phyloP scores from a whole-genome alignment of 2,888 invertebrate species.

The Phlogophora meticulosa region DNA sequence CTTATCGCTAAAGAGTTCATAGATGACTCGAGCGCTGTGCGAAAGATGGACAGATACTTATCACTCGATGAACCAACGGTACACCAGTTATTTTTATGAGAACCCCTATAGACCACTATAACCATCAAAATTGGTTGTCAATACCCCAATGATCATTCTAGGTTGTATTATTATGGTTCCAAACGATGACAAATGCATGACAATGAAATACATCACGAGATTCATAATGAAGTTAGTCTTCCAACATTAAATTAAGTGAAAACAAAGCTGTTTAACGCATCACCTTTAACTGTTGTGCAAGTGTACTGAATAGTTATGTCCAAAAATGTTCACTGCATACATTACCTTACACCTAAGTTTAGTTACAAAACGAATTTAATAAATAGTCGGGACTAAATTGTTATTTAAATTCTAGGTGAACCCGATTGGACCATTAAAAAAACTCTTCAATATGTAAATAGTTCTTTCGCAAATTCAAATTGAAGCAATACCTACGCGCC shows the following conservation, averaged over 20 bases:
- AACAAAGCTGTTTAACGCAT: neutral
- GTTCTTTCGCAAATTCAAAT: slow-evolving; percentile 13
- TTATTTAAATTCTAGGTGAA: neutral
- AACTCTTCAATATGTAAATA: neutral
- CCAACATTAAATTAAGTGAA: neutral
- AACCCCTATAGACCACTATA: neutral
- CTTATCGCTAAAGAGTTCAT: slow-evolving; percentile 30
- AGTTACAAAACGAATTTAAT: slow-evolving; percentile 8
- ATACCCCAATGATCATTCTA: slow-evolving; percentile 1
- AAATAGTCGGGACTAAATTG: slow-evolving; percentile 10
- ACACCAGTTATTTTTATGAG: neutral
- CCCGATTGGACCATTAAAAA: neutral
- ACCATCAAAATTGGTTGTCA: slow-evolving; percentile 23
- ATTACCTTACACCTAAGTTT: slow-evolving; percentile 6
- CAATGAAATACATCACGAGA: neutral
- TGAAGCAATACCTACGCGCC: neutral
- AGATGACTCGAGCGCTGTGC: slow-evolving; percentile 4
- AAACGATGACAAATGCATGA: neutral
- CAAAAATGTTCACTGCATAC: slow-evolving; percentile 11
- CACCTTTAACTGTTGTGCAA: neutral
- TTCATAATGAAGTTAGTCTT: neutral
- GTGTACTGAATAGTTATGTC: neutral
- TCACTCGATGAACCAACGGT: neutral
- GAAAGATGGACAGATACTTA: neutral
- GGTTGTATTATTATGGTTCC: neutral